These are phyloP conservation scores for Pelodiscus sinensis DNA, from an alignment of 2,113 vertebrate species.

Conservation along the genomic window DNA sequence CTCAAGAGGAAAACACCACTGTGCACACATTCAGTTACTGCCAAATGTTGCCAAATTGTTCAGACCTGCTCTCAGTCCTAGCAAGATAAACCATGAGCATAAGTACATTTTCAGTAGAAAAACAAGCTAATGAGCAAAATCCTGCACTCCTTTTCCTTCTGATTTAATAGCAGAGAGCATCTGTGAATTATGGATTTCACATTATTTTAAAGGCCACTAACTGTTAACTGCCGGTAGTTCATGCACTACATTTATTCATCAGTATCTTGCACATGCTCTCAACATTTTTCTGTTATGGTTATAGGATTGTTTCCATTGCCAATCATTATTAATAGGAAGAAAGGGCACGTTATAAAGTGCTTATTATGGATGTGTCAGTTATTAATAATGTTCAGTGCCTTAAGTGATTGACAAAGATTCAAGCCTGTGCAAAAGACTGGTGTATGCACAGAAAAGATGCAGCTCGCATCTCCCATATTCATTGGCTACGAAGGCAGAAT, in stretches of 20 bases:
- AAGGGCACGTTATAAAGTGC: not conserved
- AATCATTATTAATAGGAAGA: not conserved
- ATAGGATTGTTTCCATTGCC: slow-evolving; percentile 2
- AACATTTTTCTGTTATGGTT: not conserved
- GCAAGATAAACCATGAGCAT: not conserved
- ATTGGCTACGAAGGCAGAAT: not conserved
- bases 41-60: slow-evolving; percentile 29
- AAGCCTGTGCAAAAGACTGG: not conserved
- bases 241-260: not conserved
- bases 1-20: not conserved
- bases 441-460: not conserved
- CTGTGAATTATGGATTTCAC: not conserved
- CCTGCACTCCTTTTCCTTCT: not conserved
- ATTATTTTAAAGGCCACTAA: not conserved
- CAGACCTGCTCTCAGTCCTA: not conserved
- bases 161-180: not conserved
- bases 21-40: rapidly evolving
- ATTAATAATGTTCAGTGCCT: not conserved
- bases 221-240: not conserved
- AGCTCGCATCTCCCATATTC: rapidly evolving
- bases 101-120: slow-evolving; percentile 30
- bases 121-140: not conserved
- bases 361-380: not conserved
- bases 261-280: not conserved
- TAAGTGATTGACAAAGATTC: not conserved